Evolutionary conservation across 2,888 invertebrate genomes (phyloP), one percentile per base, ranked within the genome.

Genomic region (Abscondita cerata): DNA sequence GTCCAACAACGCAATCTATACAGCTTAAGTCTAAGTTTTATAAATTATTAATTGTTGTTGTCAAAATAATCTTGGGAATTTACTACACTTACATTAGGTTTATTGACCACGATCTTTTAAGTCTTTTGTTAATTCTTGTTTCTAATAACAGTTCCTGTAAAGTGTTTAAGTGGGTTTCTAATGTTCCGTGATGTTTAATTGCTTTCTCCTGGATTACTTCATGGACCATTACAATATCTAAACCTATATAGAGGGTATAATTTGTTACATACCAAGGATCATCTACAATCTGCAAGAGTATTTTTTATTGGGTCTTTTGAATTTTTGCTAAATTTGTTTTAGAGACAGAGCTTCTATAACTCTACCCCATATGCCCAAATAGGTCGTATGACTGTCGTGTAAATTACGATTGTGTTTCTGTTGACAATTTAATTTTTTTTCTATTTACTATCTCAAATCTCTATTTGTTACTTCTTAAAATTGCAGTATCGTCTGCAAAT

Each of bases 291-390:
- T 48, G 48, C 31, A 1, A 31, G 25, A 40, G 40, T 40, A 40
- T 40, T 40, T 40, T 40, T 25, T 8, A 13, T 40, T 40, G 40
- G 15, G 2, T 12, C 13, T 25, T 48, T 48, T 48, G 31, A 6
- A 48, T 48, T 31, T 31, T 48, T 48, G 48, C 48, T 48, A 31
- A 4, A 48, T 48, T 48, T 48, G 31, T 25, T 48, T 48, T 48
- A 31, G 48, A 48, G 31, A 15, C 1, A 40, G 13, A 40, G 40
- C 13, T 15, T n/a, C 40, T 15, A 40, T 40, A 40, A 8, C 15
- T 40, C 48, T 31, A 48, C 12, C 13, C 48, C 46, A 19, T 19
- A 46, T 20, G 46, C 19, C 41, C 41, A 13, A 9, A 46, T 20
- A 6, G 20, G 20, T 12, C 8, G 18, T 11, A 46, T 46, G 16